Conservation (phyloP, 2,888 invertebrate genomes). For the Ochropacha duplaris region DNA sequence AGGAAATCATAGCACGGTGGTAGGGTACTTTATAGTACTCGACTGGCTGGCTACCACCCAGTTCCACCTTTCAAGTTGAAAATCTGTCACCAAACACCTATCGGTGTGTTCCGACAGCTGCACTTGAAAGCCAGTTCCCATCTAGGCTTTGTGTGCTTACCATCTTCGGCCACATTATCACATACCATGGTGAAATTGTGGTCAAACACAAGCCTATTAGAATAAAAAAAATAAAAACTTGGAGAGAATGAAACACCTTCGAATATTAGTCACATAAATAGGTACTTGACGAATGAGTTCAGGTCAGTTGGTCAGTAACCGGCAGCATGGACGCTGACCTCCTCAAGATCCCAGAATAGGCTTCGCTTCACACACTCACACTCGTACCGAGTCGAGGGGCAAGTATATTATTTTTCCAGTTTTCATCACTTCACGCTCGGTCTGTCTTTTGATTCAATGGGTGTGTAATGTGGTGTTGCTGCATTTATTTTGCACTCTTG, state of each 20-base stretch:
- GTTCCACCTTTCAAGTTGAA: no score
- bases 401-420: slow-evolving; percentile 74
- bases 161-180: no score
- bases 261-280: background rate
- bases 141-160: no score
- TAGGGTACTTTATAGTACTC: no score
- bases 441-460: slow-evolving; percentile 80
- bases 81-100: no score
- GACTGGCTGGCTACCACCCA: no score
- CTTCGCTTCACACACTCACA: slow-evolving; percentile 39
- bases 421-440: slow-evolving; percentile 79
- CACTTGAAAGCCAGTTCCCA: no score
- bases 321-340: slow-evolving; percentile 20
- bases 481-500: slow-evolving; percentile 80
- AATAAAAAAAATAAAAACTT: no score
- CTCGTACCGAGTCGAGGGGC: slow-evolving; percentile 41
- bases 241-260: background rate
- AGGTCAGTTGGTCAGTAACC: slow-evolving; percentile 10
- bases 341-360: slow-evolving; percentile 71
- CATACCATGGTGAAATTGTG: no score
- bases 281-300: background rate
- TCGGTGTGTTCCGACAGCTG: no score
- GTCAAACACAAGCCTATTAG: no score
- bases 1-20: no score
- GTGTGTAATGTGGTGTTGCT: slow-evolving; percentile 77